Percentiles rank a stretch among this genome's conserved stretches.
phyloP scores from a whole-genome alignment of 2,888 invertebrate genomes.

The Bellardia bayeri region DNA sequence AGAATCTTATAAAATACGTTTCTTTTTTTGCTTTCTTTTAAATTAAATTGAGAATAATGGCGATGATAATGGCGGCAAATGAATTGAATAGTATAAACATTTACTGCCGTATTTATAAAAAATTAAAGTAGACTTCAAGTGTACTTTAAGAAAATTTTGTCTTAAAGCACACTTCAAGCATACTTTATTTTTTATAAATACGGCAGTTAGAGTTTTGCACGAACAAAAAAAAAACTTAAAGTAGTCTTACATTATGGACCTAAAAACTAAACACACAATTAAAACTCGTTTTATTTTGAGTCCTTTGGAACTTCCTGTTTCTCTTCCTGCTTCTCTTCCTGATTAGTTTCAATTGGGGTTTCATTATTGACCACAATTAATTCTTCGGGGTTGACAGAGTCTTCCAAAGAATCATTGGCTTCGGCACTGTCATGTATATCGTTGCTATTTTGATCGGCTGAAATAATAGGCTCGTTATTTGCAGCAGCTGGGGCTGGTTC shows the following conservation, averaged over 20 bases:
- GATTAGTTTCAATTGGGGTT: slow-evolving; percentile 26
- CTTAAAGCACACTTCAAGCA: too few species aligned
- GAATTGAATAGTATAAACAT: slow-evolving; percentile 16
- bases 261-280: slow-evolving; percentile 10
- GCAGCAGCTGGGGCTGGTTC: slow-evolving; percentile 65
- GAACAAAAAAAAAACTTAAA: slow-evolving; percentile 36
- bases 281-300: not conserved
- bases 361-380: slow-evolving; percentile 82
- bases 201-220: not conserved
- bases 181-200: not conserved
- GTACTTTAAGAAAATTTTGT: too few species aligned
- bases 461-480: slow-evolving; percentile 65
- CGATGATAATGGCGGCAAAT: slow-evolving; percentile 62
- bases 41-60: slow-evolving; percentile 57
- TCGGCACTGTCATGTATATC: slow-evolving; percentile 80
- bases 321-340: not conserved
- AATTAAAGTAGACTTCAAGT: too few species aligned
- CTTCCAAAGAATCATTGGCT: slow-evolving; percentile 80
- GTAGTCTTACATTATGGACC: slow-evolving; percentile 13
- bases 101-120: too few species aligned
- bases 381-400: slow-evolving; percentile 79
- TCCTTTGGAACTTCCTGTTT: not conserved
- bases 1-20: slow-evolving; percentile 38
- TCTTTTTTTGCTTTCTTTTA: not conserved
- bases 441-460: slow-evolving; percentile 76